Base-by-base conservation (phyloP, 2,888 invertebrate species). In the Agrilus biguttatus region DNA sequence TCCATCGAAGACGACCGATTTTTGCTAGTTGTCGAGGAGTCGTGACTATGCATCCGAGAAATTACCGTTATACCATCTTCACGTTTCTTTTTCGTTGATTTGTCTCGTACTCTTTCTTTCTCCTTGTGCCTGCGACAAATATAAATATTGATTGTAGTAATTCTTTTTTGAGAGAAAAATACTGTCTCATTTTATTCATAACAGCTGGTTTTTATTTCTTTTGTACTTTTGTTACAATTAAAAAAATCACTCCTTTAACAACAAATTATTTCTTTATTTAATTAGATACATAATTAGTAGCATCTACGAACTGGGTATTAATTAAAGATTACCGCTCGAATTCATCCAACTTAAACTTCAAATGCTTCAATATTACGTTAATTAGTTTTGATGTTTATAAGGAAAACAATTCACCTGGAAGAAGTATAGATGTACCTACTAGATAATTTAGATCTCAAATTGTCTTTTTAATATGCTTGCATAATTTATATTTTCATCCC, bases 41-140 rank as follows among this genome's bases (percentile, higher is more conserved):
- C 71, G 60, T 59, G 53, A 21, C 60, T 60, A 14, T 61, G 51
- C 36, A 62, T 69, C 66, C 74, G 69, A 47, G 74, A 72, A 46
- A 75, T 69, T 42, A 75, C 69, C 49, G 72, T 71, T 65, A 72
- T 71, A 44, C 73, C 69, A 3, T 70, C 68, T 61, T 74, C 64
- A 63, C 73, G 59, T 61, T 73, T 67, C 59, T 70, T 67, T 60
- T 72, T 62, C 13, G 63, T 56, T 41, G 63, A 56, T 44, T 65
- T 52, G 36, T 70, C 69, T 45, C 67, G 54, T 37, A 65, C 60
- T 37, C 55, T 53, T 14, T 47, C 47, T 41, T 62, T 55, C 43
- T 67, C 66, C 47, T 65, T 65, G 51, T 67, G 63, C 47, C 67
- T 67, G 47, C 14, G 49, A 52, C 6, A 50, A 49, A 44, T 36